These are phyloP conservation scores for Taenaris catops DNA, from an alignment of 2,888 invertebrate species.

Conservation along the genomic window DNA sequence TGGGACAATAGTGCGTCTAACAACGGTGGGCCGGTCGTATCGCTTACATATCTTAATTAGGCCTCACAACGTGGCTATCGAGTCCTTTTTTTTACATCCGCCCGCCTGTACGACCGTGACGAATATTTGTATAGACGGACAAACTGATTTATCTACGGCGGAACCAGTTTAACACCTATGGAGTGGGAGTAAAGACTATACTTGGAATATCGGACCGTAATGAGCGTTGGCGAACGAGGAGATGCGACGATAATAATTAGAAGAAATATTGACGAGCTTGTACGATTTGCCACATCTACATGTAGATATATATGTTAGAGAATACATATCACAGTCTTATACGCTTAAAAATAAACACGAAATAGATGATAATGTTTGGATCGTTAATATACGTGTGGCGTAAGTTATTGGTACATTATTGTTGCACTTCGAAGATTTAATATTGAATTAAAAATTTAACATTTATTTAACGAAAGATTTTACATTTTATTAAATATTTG, in stretches of 20 bases:
- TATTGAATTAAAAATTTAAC: no score
- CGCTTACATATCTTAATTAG: constrained; percentile 79
- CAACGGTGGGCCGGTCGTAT: constrained; percentile 61
- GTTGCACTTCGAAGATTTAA: no score
- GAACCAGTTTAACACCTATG: constrained; percentile 12
- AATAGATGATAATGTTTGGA: no score
- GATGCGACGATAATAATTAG: constrained; percentile 47
- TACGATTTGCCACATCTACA: constrained; percentile 13
- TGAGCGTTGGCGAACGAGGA: constrained; percentile 15
- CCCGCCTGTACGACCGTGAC: constrained; percentile 51
- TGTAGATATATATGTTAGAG: no score
- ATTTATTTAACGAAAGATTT: no score
- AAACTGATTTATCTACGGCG: constrained; percentile 15
- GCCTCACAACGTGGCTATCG: constrained; percentile 68
- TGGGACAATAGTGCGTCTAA: constrained; percentile 60
- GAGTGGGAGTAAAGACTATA: constrained; percentile 17
- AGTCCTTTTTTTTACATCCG: constrained; percentile 49
- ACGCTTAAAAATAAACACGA: no score
- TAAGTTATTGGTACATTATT: no score
- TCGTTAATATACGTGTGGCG: no score
- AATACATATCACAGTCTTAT: no score
- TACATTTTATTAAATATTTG: no score
- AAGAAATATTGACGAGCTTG: constrained; percentile 43
- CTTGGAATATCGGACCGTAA: constrained; percentile 20
- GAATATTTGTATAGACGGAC: constrained; percentile 45